These are phyloP conservation scores for Crotalus helleri DNA, from an alignment of 2,113 vertebrate genomes.

Conservation along the genomic window DNA sequence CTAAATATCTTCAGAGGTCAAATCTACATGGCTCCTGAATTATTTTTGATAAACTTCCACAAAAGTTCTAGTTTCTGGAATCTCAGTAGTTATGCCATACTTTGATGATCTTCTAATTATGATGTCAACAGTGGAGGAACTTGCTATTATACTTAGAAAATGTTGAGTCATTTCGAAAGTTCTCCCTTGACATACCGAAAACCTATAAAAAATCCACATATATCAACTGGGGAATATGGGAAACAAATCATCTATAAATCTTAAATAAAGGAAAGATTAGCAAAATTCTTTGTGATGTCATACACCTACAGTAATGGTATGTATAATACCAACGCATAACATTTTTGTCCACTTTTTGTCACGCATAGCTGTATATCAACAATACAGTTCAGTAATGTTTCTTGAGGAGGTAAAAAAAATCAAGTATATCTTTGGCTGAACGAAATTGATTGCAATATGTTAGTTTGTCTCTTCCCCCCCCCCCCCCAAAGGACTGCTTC, in stretches of 20 bases:
- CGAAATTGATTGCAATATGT: constrained; percentile 4
- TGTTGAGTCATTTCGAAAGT: not conserved
- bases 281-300: not conserved
- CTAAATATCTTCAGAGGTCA: not conserved
- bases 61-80: not conserved
- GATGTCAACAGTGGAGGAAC: not conserved
- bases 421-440: not conserved
- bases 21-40: not conserved
- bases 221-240: constrained; percentile 10
- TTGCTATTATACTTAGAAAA: not conserved
- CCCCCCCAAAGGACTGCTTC: not conserved
- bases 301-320: constrained; percentile 11
- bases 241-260: constrained; percentile 48
- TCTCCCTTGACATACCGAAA: not conserved
- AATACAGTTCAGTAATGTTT: constrained; percentile 1
- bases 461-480: not conserved
- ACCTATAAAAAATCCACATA: not conserved
- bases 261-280: constrained; percentile 41
- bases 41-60: not conserved
- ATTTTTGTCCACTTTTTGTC: not conserved
- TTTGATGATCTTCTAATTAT: not conserved
- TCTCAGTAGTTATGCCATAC: not conserved
- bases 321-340: constrained; percentile 11
- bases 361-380: not conserved
- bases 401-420: constrained; percentile 10